phyloP scores from a whole-genome alignment of 2,113 vertebrate species.

The Prietella phreatophila region DNA sequence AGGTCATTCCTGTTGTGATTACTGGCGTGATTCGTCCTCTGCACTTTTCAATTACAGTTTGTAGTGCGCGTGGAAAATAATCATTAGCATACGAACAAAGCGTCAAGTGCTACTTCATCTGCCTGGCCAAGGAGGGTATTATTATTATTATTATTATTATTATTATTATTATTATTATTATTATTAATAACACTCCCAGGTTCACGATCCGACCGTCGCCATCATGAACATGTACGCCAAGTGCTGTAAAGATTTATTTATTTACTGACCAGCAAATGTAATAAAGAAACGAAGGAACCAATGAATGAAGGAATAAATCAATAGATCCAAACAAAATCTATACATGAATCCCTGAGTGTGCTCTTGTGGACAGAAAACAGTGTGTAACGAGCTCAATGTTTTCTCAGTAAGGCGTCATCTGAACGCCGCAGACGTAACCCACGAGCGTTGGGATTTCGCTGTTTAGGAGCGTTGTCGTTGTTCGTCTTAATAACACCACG shows the following conservation, averaged over 20 bases:
- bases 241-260: neutral
- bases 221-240: neutral
- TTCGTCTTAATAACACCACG: neutral
- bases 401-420: no score
- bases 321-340: no score
- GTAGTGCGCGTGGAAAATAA: neutral
- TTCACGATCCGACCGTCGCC: neutral
- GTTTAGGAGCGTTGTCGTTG: neutral
- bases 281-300: neutral
- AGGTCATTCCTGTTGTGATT: neutral
- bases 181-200: neutral
- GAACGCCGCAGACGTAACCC: neutral
- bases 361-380: no score
- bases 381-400: no score
- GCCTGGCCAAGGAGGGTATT: neutral
- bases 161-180: neutral
- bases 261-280: neutral
- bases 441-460: neutral
- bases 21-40: neutral
- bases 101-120: conserved; percentile 18
- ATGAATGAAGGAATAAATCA: neutral
- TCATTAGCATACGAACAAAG: neutral
- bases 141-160: conserved; percentile 1
- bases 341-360: no score
- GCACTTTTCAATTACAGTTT: neutral